phyloP scores from a whole-genome alignment of 1,140 invertebrate species.

The Alviniconcha marisindica region DNA sequence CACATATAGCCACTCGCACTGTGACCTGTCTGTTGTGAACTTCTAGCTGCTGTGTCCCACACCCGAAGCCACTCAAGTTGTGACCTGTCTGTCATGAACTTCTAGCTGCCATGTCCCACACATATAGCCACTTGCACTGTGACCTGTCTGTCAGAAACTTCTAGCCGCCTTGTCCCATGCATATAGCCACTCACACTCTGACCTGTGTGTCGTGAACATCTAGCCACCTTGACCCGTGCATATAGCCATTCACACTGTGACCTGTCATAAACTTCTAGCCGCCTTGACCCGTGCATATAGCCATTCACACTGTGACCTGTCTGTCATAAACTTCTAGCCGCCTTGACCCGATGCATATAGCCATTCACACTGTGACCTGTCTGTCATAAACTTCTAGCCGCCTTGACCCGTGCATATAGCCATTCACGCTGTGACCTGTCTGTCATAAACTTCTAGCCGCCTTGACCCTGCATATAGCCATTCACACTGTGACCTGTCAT shows the following conservation, averaged over 20 bases:
- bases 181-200: too few species aligned
- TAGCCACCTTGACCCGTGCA: too few species aligned
- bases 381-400: too few species aligned
- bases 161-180: too few species aligned
- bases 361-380: too few species aligned
- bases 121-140: slow-evolving; percentile 39
- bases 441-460: slow-evolving; percentile 48
- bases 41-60: slow-evolving; percentile 44
- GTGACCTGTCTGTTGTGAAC: slow-evolving; percentile 53
- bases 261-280: too few species aligned
- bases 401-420: slow-evolving; percentile 41
- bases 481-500: slow-evolving; percentile 50
- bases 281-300: too few species aligned
- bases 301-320: too few species aligned
- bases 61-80: slow-evolving; percentile 41
- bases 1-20: slow-evolving; percentile 39
- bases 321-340: too few species aligned
- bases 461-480: slow-evolving; percentile 37
- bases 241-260: too few species aligned
- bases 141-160: slow-evolving; percentile 54
- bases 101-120: slow-evolving; percentile 42
- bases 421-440: slow-evolving; percentile 48
- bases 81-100: slow-evolving; percentile 54
- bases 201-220: too few species aligned
- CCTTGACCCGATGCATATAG: too few species aligned